These are phyloP conservation scores for Cyprinella venusta DNA, from an alignment of 2,797 vertebrate species.

Conservation along the genomic window DNA sequence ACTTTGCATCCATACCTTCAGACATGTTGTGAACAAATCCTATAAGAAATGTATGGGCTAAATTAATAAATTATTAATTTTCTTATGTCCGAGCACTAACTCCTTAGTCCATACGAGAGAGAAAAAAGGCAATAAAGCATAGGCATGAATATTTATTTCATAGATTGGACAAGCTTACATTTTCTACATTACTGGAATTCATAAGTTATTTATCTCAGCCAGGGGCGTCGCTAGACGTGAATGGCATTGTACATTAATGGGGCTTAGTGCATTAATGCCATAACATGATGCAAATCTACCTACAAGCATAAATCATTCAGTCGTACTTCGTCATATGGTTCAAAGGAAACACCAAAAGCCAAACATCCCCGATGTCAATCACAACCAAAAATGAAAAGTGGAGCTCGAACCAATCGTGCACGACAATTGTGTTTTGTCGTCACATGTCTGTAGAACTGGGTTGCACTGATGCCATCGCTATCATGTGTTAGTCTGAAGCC, in stretches of 20 bases:
- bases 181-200: conserved; percentile 7
- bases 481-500: neutral
- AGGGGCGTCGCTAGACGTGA: neutral
- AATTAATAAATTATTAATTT: neutral
- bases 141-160: neutral
- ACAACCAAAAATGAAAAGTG: neutral
- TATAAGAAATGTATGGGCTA: neutral
- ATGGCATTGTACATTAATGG: neutral
- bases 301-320: neutral
- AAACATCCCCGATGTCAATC: neutral
- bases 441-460: neutral
- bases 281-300: neutral
- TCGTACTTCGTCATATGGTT: neutral
- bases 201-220: neutral
- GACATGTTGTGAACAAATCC: neutral
- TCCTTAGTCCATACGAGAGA: neutral
- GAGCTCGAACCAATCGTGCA: neutral
- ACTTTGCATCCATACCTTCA: conserved; percentile 2
- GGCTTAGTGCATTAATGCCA: neutral
- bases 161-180: neutral
- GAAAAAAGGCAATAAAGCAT: neutral
- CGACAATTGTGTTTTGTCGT: neutral
- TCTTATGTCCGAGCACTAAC: neutral
- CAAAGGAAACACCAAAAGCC: neutral
- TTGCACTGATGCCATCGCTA: neutral